Evolutionary conservation across 2,113 vertebrate genomes (phyloP).

Genomic region (Aegotheles bennettii): DNA sequence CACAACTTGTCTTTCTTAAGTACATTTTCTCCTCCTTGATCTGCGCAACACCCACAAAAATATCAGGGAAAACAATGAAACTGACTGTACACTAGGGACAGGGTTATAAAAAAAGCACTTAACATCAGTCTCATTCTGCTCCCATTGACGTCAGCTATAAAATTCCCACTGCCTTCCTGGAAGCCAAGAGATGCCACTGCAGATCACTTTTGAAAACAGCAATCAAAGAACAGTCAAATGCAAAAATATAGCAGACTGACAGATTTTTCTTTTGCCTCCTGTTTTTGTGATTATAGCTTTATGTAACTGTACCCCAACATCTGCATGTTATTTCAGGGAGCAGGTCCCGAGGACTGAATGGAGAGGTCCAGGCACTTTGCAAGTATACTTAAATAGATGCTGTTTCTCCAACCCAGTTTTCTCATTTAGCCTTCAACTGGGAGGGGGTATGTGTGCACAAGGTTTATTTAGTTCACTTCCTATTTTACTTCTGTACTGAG

Average conservation of each 20-base stretch:
- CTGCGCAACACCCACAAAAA: not conserved
- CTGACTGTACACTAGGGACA: not conserved
- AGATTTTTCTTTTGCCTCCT: not conserved
- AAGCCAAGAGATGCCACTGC: constrained; percentile 27
- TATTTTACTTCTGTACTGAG: not conserved
- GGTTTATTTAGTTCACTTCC: not conserved
- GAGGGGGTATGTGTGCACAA: not conserved
- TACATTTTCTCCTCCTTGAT: not conserved
- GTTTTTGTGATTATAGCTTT: not conserved
- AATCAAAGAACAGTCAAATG: not conserved
- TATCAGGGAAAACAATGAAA: constrained; percentile 29
- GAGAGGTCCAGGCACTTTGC: not conserved
- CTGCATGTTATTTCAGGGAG: not conserved
- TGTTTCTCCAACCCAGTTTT: not conserved
- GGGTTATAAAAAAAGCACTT: constrained; percentile 6
- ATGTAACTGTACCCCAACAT: not conserved
- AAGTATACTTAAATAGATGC: not conserved
- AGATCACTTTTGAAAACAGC: not conserved
- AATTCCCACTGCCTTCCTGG: constrained; percentile 52
- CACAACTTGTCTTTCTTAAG: not conserved
- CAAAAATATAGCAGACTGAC: not conserved
- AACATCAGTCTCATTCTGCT: constrained; percentile 11
- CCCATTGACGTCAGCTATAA: constrained; percentile 28
- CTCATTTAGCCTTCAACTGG: not conserved
- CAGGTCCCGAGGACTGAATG: not conserved